Base-by-base conservation (phyloP, 2,113 vertebrate genomes). In the Corvus hawaiiensis region DNA sequence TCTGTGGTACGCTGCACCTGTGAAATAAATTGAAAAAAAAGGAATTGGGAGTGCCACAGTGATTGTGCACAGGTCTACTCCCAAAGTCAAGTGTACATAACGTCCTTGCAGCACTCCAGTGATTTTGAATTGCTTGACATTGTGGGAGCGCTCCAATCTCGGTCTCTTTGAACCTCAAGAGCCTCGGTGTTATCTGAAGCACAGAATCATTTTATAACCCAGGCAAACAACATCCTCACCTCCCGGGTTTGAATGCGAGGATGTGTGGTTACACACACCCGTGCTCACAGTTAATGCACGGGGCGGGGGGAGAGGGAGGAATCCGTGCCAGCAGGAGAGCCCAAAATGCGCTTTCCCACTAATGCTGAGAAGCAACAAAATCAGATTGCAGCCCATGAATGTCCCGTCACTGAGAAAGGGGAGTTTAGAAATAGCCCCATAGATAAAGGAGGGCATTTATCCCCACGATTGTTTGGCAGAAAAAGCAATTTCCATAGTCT, bases 401-500 rank as follows among this genome's bases (percentile, higher is more conserved):
- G 94, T 88, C 68, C 85, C 13, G 12, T 67, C 83, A 17, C 28
- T 68, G 92, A 93, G 92, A 93, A 92, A 89, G 63, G 88, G 74
- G 83, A 94, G 94, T 94, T 93, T 84, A 94, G 94, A 93, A 96
- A 88, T 92, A 96, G 91, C 73, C 86, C 79, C 80, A 49, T 5
- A 94, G 94, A 95, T 96, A 97, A 96, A 96, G 86, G 96, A 92
- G 69, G 88, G 86, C 94, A 94, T 96, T 96, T 96, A 93, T 97
- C 67, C 90, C 72, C 79, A n/a, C 11, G 28, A 95, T 93, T 95
- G 90, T 96, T 81, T 56, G 85, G 83, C 90, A 93, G 83, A 94
- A 95, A 96, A 95, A 95, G 92, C 83, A 54, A 96, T 97, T 95
- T 96, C 67, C 93, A 95, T 93, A 93, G 94, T 93, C 96, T 95